Base-by-base conservation (phyloP, 2,888 invertebrate genomes). In the Dilophus febrilis region DNA sequence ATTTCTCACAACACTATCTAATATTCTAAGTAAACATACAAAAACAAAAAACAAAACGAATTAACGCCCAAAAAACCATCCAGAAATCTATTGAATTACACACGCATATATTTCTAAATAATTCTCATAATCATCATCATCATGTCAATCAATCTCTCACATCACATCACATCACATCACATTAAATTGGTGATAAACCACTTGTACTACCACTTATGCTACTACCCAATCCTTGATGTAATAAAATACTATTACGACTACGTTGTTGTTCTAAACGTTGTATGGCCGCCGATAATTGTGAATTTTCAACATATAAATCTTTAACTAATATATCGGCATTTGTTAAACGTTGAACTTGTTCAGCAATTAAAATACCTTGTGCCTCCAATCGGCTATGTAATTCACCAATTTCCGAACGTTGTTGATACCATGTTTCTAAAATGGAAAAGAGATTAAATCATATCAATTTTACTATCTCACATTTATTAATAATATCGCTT, bases 271-370 rank as follows among this genome's bases (percentile, higher is more conserved):
- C 63, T 35, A 63, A 46, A 22, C 58, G 51, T 49, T 63, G 63
- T 32, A 63, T 58, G 5, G 71, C 74, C 16, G 75, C 75, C 42
- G 74, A 67, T 42, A 87, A 67, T 58, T 80, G 78, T 40, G 85
- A 77, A 65, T 87, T 87, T 63, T 87, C 86, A 38, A 85, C 72
- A 62, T 79, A 87, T 44, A 88, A 67, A 53, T 86, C 85, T 64
- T 83, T 82, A 17, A 83, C 78, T 35, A 85, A 66, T 51, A 79
- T 57, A 59, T 86, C 86, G 13, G 81, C 75, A 52, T 72, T 71
- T 30, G 77, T 71, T 42, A 85, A 65, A 47, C 77, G 74, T 52
- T 81, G 77, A 40, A 70, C 63, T 62, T 78, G 67, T 44, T 63
- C 57, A 46, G 64, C 55, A 58, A 65, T 50, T 54, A 66, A 47